Percentiles rank a stretch among this genome's conserved stretches.
These are phyloP conservation scores for Lasiurus borealis DNA, from an alignment of 2,113 vertebrate species.

Conservation along the genomic window DNA sequence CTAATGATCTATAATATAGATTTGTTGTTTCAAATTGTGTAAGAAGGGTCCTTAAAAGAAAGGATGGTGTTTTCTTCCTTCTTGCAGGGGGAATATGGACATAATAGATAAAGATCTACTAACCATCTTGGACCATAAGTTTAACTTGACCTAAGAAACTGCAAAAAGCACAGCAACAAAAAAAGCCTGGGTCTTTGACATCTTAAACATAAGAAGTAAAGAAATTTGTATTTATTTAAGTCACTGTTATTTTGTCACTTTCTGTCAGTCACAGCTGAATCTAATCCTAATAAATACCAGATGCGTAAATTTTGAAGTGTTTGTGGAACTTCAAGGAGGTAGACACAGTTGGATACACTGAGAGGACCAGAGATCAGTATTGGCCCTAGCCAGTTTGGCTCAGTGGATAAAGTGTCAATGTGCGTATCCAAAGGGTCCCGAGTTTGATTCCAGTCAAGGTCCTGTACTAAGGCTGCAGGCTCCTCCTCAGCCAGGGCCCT, in stretches of 20 bases:
- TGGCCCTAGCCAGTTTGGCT: not conserved
- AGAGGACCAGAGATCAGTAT: not conserved
- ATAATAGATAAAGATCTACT: not conserved
- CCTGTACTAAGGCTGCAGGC: no score
- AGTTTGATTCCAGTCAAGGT: no score
- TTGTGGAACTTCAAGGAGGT: not conserved
- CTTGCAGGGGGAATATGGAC: not conserved
- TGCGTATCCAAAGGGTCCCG: no score
- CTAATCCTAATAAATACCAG: not conserved
- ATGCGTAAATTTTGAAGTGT: not conserved
- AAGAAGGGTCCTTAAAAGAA: not conserved
- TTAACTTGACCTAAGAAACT: not conserved
- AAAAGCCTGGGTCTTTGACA: not conserved
- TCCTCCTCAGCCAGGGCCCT: no score
- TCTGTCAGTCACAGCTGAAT: conserved; percentile 1
- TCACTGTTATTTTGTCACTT: not conserved
- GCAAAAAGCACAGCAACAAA: not conserved
- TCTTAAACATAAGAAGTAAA: not conserved
- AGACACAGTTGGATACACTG: not conserved
- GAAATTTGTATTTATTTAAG: not conserved
- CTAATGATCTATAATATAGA: not conserved
- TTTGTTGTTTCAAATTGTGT: not conserved
- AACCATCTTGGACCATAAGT: not conserved
- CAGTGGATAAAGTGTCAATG: no score
- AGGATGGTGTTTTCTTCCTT: not conserved